phyloP scores from a whole-genome alignment of 2,888 invertebrate genomes.

The Sesamia inferens region DNA sequence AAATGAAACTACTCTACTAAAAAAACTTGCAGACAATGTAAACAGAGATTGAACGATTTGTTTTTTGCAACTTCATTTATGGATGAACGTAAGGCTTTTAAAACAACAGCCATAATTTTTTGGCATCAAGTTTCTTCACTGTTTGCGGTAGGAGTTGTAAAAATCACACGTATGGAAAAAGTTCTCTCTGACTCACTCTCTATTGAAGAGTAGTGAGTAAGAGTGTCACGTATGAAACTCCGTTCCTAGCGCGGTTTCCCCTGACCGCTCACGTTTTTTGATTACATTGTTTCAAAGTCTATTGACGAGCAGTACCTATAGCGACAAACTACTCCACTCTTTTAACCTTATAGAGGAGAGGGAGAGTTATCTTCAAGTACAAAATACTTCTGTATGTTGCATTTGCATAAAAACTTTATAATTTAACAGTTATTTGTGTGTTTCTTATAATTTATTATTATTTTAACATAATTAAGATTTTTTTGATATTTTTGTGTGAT shows the following conservation, averaged over 20 bases:
- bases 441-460: background rate
- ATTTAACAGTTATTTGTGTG: conserved; percentile 12
- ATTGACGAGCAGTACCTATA: too few relatives aligned
- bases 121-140: background rate
- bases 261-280: too few relatives aligned
- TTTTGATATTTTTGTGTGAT: conserved; percentile 5
- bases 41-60: background rate
- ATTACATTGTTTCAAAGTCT: too few relatives aligned
- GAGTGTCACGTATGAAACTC: too few relatives aligned
- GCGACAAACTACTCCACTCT: conserved; percentile 11
- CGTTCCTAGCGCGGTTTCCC: too few relatives aligned
- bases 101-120: background rate
- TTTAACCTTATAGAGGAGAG: too few relatives aligned
- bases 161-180: background rate
- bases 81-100: background rate
- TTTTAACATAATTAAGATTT: conserved; percentile 3
- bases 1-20: background rate
- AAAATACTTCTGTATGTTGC: conserved; percentile 5
- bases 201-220: background rate
- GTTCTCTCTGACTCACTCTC: background rate
- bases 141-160: background rate
- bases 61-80: background rate
- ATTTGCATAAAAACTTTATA: background rate
- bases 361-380: conserved; percentile 10
- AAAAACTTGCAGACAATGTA: background rate